Evolutionary conservation across 1,140 invertebrate species (phyloP).

Genomic region (Drosophila orosa): DNA sequence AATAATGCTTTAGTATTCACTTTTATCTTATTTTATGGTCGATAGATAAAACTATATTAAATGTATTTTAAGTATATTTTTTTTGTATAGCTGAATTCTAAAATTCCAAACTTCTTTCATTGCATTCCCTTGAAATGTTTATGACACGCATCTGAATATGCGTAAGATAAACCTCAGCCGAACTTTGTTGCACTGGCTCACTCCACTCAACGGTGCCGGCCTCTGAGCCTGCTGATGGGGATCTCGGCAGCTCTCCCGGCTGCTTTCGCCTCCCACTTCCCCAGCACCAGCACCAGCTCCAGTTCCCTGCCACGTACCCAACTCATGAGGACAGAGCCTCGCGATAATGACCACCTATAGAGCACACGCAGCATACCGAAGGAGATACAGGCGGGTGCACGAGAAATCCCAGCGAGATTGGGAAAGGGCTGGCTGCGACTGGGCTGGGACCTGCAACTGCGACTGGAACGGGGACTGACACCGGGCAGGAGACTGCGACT

Average conservation of each 20-base stretch:
- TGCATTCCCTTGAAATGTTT: not conserved
- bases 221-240: conserved; percentile 16
- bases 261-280: conserved; percentile 34
- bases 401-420: conserved; percentile 55
- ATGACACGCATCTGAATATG: conserved; percentile 17
- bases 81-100: not conserved
- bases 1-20: not conserved
- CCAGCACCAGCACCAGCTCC: not conserved
- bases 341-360: conserved; percentile 82
- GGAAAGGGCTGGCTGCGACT: conserved; percentile 41
- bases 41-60: not conserved
- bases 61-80: not conserved
- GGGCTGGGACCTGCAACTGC: conserved; percentile 24
- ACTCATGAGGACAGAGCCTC: conserved; percentile 53
- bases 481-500: conserved; percentile 22
- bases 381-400: conserved; percentile 44
- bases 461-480: conserved; percentile 1
- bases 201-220: not conserved
- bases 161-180: conserved; percentile 3
- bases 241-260: conserved; percentile 26
- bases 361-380: conserved; percentile 62
- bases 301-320: conserved; percentile 19
- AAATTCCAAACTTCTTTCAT: not conserved
- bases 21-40: too few species aligned
- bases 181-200: conserved; percentile 10